These are phyloP conservation scores for Caenorhabditis wallacei DNA, from an alignment of 2,888 invertebrate species.

Conservation along the genomic window DNA sequence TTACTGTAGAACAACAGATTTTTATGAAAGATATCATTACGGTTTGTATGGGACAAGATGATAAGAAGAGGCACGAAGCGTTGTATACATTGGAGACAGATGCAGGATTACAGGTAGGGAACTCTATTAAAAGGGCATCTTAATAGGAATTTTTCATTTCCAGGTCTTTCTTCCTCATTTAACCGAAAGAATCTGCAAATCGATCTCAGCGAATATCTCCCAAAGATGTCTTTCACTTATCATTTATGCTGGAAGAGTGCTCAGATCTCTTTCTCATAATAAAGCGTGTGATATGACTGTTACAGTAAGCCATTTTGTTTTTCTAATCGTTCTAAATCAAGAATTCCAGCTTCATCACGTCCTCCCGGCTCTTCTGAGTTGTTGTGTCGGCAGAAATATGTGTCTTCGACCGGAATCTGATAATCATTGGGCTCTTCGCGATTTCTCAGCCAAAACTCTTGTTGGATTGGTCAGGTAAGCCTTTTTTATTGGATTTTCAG, in stretches of 20 bases:
- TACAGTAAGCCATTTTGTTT: slow-evolving; percentile 45
- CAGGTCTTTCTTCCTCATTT: slow-evolving; percentile 33
- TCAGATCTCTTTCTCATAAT: slow-evolving; percentile 65
- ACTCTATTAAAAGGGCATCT: background rate
- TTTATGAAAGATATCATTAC: slow-evolving; percentile 74
- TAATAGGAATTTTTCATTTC: background rate
- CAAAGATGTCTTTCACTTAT: slow-evolving; percentile 71
- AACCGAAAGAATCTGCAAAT: slow-evolving; percentile 51
- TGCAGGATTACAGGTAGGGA: slow-evolving; percentile 68
- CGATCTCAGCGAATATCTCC: slow-evolving; percentile 61
- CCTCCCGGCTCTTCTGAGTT: slow-evolving; percentile 71
- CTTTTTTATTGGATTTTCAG: background rate
- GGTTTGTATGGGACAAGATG: slow-evolving; percentile 71
- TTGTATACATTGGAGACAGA: slow-evolving; percentile 70
- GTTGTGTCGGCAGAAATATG: slow-evolving; percentile 67
- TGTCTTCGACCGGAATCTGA: slow-evolving; percentile 69
- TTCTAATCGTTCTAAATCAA: background rate
- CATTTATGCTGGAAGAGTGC: slow-evolving; percentile 71
- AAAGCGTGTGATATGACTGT: slow-evolving; percentile 65
- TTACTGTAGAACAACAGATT: slow-evolving; percentile 71
- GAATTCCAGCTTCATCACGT: slow-evolving; percentile 72
- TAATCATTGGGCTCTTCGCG: slow-evolving; percentile 75
- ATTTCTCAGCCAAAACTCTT: slow-evolving; percentile 71
- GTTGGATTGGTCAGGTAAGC: slow-evolving; percentile 59
- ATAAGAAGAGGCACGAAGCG: slow-evolving; percentile 65